Base-by-base conservation (phyloP, 2,888 invertebrate genomes). In the Chydorus sphaericus region DNA sequence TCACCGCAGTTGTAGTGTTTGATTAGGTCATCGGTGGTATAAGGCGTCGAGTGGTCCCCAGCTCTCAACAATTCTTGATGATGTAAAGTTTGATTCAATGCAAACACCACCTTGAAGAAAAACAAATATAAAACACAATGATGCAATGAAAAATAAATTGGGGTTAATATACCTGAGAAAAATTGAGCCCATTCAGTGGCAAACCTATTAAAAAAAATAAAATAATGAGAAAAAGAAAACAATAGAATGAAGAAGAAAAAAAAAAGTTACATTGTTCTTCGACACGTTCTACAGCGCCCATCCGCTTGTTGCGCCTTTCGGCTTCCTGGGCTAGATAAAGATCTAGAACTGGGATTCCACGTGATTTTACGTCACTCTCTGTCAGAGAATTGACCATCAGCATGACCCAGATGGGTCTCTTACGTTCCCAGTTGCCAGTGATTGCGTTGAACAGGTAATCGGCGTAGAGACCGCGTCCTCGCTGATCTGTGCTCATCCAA, bases 201-300 rank as follows among this genome's bases (percentile, higher is more conserved):
- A 71, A 66, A n/a, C n/a, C n/a, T n/a, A n/a, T n/a, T n/a, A n/a
- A n/a, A n/a, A n/a, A n/a, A n/a, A n/a, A n/a, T n/a, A n/a, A n/a
- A n/a, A n/a, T n/a, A n/a, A n/a, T n/a, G n/a, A n/a, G n/a, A n/a
- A n/a, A n/a, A n/a, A n/a, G n/a, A n/a, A n/a, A n/a, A n/a, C n/a
- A n/a, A n/a, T n/a, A n/a, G n/a, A n/a, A n/a, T n/a, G n/a, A n/a
- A n/a, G n/a, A n/a, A n/a, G n/a, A n/a, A n/a, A n/a, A n/a, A n/a
- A n/a, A n/a, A n/a, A n/a, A n/a, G n/a, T n/a, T n/a, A 64, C 77
- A 77, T 62, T 77, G 76, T 61, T 76, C 76, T 59, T 71, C 69
- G n/a, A 73, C 73, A 51, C 66, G 62, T 65, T 77, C 76, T 30
- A 77, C 71, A 11, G 75, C 73, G 44, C 73, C 71, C 2, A 72